Percentiles rank a stretch among this genome's conserved stretches.
Evolutionary conservation across 2,113 vertebrate genomes (phyloP).

Genomic region (Craseonycteris thonglongyai): DNA sequence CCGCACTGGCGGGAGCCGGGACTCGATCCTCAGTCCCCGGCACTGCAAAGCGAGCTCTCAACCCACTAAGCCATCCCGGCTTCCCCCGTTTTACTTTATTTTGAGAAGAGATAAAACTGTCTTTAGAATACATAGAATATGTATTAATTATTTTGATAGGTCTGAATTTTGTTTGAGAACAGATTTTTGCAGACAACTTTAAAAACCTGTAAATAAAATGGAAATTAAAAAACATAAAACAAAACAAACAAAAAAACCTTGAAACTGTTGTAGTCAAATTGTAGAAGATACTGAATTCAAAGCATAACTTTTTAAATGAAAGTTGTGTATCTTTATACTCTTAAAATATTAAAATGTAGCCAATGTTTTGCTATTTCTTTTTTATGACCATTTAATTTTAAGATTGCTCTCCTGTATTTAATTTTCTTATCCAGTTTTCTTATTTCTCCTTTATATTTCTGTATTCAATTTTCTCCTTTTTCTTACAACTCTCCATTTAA

Average conservation of each 20-base stretch:
- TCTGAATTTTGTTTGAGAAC: slow-evolving; percentile 37
- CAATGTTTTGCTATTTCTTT: neutral
- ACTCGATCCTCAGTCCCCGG: no score
- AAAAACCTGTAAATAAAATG: slow-evolving; percentile 36
- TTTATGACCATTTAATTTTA: neutral
- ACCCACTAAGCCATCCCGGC: no score
- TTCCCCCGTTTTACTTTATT: neutral
- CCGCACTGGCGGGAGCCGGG: no score
- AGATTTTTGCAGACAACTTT: slow-evolving; percentile 36
- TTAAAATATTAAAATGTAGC: neutral
- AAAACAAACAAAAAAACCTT: no score
- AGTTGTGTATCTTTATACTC: neutral
- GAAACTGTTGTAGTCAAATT: neutral
- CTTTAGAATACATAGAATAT: slow-evolving; percentile 7
- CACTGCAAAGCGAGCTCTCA: no score
- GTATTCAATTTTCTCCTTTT: neutral
- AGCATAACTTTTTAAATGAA: neutral
- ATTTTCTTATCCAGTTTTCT: neutral
- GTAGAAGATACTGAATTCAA: slow-evolving; percentile 34
- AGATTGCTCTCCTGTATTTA: neutral
- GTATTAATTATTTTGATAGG: slow-evolving; percentile 11
- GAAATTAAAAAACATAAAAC: no score
- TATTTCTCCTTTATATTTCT: neutral
- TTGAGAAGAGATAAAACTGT: slow-evolving; percentile 10
- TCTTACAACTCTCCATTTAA: neutral